phyloP scores from a whole-genome alignment of 2,888 invertebrate species.

The Neocrepidodera transversa region DNA sequence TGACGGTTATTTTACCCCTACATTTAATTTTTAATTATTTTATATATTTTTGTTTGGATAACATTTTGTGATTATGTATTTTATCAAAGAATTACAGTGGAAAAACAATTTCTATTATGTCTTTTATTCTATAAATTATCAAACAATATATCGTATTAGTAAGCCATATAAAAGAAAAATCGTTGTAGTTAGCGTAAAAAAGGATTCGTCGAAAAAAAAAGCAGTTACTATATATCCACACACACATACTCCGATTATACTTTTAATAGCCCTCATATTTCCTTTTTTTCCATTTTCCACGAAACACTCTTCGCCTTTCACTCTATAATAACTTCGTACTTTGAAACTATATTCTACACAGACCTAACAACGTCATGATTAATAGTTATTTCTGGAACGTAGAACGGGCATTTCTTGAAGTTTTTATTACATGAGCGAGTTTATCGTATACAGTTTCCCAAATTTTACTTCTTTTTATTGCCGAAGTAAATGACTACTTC shows the following conservation, averaged over 20 bases:
- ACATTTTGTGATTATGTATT: no score
- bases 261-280: neutral
- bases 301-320: neutral
- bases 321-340: neutral
- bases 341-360: constrained; percentile 6
- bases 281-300: neutral
- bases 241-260: neutral
- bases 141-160: no score
- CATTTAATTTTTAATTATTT: no score
- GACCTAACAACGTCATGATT: constrained; percentile 6
- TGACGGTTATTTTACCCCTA: no score
- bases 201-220: no score
- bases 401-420: constrained; percentile 4
- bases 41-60: no score
- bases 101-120: no score
- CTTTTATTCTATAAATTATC: no score
- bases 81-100: no score
- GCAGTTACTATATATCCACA: no score
- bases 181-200: no score
- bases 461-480: constrained; percentile 2
- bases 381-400: constrained; percentile 4
- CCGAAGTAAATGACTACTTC: neutral
- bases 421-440: constrained; percentile 7
- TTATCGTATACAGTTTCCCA: constrained; percentile 6
- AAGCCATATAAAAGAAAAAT: no score